Evolutionary conservation across 2,888 invertebrate genomes (phyloP).

Genomic region (Aromia moschata): DNA sequence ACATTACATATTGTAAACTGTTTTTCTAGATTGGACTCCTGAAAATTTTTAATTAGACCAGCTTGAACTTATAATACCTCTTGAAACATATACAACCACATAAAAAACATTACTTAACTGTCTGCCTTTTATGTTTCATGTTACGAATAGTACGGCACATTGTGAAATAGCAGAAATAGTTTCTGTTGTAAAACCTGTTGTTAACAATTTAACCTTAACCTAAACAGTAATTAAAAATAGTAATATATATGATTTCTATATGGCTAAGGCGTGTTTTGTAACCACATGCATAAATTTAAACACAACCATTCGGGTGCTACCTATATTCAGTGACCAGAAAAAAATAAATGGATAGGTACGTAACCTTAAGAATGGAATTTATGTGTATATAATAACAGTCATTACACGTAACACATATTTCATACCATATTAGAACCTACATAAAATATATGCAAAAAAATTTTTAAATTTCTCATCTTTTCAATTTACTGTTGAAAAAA

Average conservation of each 20-base stretch:
- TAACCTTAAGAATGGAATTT: neutral
- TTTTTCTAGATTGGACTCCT: too few species aligned
- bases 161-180: constrained; percentile 8
- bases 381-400: neutral
- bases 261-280: constrained; percentile 7
- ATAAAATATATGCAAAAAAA: neutral
- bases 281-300: too few species aligned
- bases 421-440: neutral
- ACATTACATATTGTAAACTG: too few species aligned
- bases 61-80: neutral
- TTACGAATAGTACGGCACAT: too few species aligned
- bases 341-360: too few species aligned
- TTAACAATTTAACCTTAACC: constrained; percentile 18
- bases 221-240: constrained; percentile 10
- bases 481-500: neutral
- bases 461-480: neutral
- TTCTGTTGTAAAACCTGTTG: constrained; percentile 17
- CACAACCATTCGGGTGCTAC: too few species aligned
- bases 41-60: neutral
- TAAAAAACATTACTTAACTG: constrained; percentile 2
- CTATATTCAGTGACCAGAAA: too few species aligned
- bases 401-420: neutral
- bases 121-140: too few species aligned
- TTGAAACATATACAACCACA: neutral
- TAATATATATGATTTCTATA: constrained; percentile 5